Base-by-base conservation (phyloP, 2,113 vertebrate species). In the Puntigrus tetrazona region DNA sequence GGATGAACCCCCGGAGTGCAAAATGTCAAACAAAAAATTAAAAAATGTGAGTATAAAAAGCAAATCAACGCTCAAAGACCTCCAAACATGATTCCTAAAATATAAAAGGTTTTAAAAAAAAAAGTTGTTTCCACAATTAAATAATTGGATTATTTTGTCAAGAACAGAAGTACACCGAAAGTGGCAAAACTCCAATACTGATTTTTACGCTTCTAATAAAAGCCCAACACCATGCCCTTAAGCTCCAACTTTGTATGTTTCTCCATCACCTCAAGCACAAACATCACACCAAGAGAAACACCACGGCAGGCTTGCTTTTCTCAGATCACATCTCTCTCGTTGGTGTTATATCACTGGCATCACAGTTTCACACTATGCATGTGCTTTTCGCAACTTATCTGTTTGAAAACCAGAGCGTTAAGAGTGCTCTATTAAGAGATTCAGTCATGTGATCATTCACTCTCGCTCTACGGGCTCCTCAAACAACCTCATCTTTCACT, bases 291-390 rank as follows among this genome's bases (percentile, higher is more conserved):
- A 67, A 78, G 55, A 38, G 14, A 73, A 73, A 69, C 38, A 45
- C 55, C 82, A 76, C 55, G 74, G 13, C 65, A 85, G 76, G 69
- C 25, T 45, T 61, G 41, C 14, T 82, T 59, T 36, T 80, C 29
- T 70, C 59, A 69, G 79, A 76, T 69, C 52, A 65, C 55, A 80
- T 84, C 29, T 34, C 63, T 63, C 25, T 47, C 18, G 3, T 13
- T 78, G 27, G 7, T 20, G 63, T 72, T 73, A 14, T 63, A 85
- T 82, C 73, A 22, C 27, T 74, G 78, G 50, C 34, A 76, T 82
- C 43, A 65, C 55, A n/a, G 57, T 82, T 73, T 77, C 78, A 79
- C 45, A 67, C 31, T 74, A 18, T 82, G 79, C 59, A 36, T 81
- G 43, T 22, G 27, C 34, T 38, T 22, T 70, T 70, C 65, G 38